Conservation (phyloP, 2,113 vertebrate species). For the Acrocephalus arundinaceus region DNA sequence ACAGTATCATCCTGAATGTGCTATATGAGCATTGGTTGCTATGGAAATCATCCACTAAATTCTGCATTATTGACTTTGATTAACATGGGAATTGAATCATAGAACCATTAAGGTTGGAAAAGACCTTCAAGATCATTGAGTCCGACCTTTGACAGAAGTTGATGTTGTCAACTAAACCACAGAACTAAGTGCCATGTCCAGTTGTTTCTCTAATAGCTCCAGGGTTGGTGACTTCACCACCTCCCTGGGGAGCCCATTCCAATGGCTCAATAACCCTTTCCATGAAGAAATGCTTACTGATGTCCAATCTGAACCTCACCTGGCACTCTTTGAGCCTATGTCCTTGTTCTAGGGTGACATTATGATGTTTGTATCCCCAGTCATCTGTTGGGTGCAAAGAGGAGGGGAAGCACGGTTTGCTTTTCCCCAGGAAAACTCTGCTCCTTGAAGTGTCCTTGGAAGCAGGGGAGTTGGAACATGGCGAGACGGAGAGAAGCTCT, state of each 20-base stretch:
- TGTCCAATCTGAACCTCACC: not conserved
- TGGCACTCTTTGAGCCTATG: not conserved
- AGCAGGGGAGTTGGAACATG: too few relatives aligned
- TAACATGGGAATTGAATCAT: not conserved
- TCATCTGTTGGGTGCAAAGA: too few relatives aligned
- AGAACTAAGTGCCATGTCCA: not conserved
- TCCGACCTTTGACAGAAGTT: not conserved
- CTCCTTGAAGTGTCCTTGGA: too few relatives aligned
- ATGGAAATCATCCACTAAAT: conserved; percentile 48
- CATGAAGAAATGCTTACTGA: not conserved
- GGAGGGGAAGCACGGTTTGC: too few relatives aligned
- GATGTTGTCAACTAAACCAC: not conserved
- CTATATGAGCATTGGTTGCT: conserved; percentile 24
- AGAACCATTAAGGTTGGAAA: not conserved
- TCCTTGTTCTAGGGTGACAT: not conserved
- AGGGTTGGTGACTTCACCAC: not conserved
- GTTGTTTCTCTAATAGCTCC: rapidly evolving
- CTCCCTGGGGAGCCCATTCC: not conserved
- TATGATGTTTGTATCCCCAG: too few relatives aligned
- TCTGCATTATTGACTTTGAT: conserved; percentile 3
- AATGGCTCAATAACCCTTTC: not conserved
- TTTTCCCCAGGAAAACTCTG: too few relatives aligned
- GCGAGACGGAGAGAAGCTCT: too few relatives aligned
- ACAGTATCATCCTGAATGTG: not conserved
- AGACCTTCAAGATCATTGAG: not conserved